Evolutionary conservation across 2,797 vertebrate species (phyloP).

Genomic region (Propithecus perrieri): DNA sequence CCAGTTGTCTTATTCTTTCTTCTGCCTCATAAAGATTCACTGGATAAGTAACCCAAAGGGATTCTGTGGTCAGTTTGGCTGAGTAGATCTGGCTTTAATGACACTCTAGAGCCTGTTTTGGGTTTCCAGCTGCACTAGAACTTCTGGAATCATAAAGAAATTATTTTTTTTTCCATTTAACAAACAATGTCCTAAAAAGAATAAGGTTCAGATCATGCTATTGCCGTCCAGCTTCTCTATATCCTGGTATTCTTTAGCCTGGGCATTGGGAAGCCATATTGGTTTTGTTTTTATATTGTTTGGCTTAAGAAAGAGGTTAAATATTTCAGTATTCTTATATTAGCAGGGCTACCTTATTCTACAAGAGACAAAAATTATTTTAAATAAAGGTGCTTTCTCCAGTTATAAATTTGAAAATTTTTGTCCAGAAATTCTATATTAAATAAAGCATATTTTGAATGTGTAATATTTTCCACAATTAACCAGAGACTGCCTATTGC

Average conservation of each 20-base stretch:
- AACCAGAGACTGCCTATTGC: not conserved
- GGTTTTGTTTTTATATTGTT: not conserved
- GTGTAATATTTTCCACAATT: not conserved
- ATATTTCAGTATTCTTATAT: not conserved
- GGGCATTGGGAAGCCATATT: not conserved
- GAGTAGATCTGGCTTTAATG: not conserved
- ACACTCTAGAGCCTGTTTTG: not conserved
- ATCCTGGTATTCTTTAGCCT: not conserved
- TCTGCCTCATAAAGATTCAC: not conserved
- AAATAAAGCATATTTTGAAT: not conserved
- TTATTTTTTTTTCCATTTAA: not conserved
- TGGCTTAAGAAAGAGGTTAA: not conserved
- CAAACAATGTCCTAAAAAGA: not conserved
- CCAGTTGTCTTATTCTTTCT: not conserved
- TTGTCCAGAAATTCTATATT: not conserved
- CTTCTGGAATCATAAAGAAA: not conserved
- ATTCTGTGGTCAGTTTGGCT: not conserved
- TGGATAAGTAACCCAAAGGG: not conserved
- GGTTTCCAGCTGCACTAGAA: not conserved
- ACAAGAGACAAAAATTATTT: not conserved
- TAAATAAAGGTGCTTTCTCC: not conserved
- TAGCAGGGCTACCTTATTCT: not conserved
- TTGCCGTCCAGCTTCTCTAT: not conserved
- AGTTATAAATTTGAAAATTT: not conserved
- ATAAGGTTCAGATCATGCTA: not conserved